Conservation (phyloP, 2,888 invertebrate species). For the Eurytoma californica region DNA sequence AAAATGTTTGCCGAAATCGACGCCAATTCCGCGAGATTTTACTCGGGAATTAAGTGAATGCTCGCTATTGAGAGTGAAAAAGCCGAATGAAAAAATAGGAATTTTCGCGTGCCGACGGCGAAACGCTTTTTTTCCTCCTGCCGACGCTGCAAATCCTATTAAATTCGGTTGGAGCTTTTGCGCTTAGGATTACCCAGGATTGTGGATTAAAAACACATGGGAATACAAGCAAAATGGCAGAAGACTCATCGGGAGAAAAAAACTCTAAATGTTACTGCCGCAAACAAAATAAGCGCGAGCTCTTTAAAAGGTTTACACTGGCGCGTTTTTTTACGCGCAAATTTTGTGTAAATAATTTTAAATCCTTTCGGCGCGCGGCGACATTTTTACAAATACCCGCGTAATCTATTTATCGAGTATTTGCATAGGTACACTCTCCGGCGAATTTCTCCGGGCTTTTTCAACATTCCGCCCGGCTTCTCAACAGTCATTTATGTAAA, state of each 20-base stretch:
- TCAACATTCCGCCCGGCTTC: not conserved
- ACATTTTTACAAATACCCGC: not conserved
- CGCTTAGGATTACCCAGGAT: constrained; percentile 45
- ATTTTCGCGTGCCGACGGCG: constrained; percentile 25
- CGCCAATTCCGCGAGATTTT: constrained; percentile 30
- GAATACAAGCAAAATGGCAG: not conserved
- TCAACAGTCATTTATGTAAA: not conserved
- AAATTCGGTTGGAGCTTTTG: constrained; percentile 40
- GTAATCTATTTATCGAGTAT: constrained; percentile 1
- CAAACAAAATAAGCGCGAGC: not conserved
- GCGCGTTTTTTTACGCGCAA: not conserved
- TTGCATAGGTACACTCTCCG: constrained; percentile 10
- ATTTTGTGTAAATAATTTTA: constrained; percentile 18
- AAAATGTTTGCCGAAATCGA: constrained; percentile 38
- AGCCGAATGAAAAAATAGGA: constrained; percentile 29
- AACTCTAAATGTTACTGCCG: not conserved
- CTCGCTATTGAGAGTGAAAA: not conserved
- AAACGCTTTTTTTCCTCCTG: constrained; percentile 1
- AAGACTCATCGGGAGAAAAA: not conserved
- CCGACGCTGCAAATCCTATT: constrained; percentile 28
- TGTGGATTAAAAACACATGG: constrained; percentile 25
- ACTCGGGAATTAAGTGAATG: constrained; percentile 31
- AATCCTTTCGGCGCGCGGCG: not conserved
- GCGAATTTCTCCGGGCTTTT: not conserved
- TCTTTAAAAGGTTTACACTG: constrained; percentile 5